Base-by-base conservation (phyloP, 1,140 invertebrate genomes). In the Calephelis nemesis region DNA sequence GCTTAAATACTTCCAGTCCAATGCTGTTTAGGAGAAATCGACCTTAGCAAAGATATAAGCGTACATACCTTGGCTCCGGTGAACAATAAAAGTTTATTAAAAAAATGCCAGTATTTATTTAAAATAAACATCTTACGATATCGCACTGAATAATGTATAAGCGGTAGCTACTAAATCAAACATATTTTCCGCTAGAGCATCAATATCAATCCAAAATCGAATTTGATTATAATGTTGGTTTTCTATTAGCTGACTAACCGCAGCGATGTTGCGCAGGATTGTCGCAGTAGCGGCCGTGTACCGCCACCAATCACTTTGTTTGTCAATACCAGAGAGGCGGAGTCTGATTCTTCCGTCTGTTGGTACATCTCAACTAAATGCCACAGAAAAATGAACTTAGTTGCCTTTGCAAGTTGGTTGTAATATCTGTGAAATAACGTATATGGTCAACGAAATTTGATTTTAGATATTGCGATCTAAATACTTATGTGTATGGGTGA, bases 241-340 rank as follows among this genome's bases (percentile, higher is more conserved):
- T 65, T 64, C 73, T 72, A 74, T 76, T 71, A 79, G 74, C 74
- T 77, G 73, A 76, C 74, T 79, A 77, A 79, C 76, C 78, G 77
- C 77, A 78, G 74, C 64, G 74, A 77, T 76, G 81, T 73, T 87
- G 88, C 88, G 87, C 88, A 84, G 82, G 88, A 91, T 82, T 86
- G 77, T 82, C 82, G 74, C 74, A 73, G 75, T 78, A 78, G 78
- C 74, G 81, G 67, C 68, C 74, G 71, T 66, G 70, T 49, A 69
- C 74, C 71, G 73, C 83, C 84, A 79, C 87, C 88, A 91, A 91
- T 91, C 88, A 66, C 69, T 82, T 81, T 84, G 78, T 84, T 79
- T 87, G 84, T 85, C 83, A 87, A 84, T 82, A 84, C 74, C 48
- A 65, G 63, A 73, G 72, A 74, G 88, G 87, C 85, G 86, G 79